Evolutionary conservation across 2,113 vertebrate genomes (phyloP).

Genomic region (Gymnocephalus cernua): DNA sequence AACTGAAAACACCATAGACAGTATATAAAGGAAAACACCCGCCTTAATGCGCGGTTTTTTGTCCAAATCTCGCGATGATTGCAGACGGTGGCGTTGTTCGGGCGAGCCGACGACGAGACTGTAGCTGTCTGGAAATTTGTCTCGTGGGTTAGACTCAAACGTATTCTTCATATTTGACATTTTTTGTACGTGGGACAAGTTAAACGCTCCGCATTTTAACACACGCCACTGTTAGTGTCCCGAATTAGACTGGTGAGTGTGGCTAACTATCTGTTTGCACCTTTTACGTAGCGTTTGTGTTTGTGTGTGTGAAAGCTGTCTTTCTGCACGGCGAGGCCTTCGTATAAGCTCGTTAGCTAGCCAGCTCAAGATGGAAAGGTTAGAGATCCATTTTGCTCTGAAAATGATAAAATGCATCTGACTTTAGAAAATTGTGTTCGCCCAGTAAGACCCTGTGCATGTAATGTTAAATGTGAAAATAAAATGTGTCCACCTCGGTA

Average conservation of each 20-base stretch:
- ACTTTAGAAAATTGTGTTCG: accelerated
- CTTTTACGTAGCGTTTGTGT: conserved; percentile 57
- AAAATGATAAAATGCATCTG: not conserved
- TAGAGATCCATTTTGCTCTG: accelerated
- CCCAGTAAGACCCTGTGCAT: not conserved
- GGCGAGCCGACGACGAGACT: conserved; percentile 80
- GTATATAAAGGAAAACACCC: conserved; percentile 18
- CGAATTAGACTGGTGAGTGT: conserved; percentile 74
- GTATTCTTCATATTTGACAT: conserved; percentile 45
- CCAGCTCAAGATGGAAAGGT: not conserved
- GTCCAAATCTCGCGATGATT: conserved; percentile 74
- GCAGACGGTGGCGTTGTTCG: conserved; percentile 78
- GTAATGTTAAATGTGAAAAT: not conserved
- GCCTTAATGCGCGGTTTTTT: not conserved
- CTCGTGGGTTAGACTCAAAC: conserved; percentile 72
- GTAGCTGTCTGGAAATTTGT: conserved; percentile 81
- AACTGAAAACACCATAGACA: conserved; percentile 29
- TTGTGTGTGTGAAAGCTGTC: conserved; percentile 58
- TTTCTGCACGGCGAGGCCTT: conserved; percentile 76
- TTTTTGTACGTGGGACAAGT: conserved; percentile 25
- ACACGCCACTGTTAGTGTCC: conserved; percentile 35
- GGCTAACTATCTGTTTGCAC: conserved; percentile 60
- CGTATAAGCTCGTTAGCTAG: conserved; percentile 49
- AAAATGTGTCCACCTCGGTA: conserved; percentile 10
- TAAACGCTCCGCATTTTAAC: conserved; percentile 26